phyloP scores from a whole-genome alignment of 2,888 invertebrate genomes.

The Yponomeuta plumbellus region DNA sequence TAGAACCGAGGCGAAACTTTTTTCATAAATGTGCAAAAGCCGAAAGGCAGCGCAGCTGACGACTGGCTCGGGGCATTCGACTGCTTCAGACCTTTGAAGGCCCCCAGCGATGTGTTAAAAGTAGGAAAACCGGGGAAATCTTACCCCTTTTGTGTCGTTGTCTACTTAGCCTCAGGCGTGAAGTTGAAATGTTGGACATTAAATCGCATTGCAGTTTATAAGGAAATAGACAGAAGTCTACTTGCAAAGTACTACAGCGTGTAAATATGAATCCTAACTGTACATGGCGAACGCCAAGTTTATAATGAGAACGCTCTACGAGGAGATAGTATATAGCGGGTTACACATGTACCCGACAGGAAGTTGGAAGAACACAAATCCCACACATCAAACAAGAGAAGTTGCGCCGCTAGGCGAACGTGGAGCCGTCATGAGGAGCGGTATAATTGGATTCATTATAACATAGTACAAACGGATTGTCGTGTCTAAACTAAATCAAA shows the following conservation, averaged over 20 bases:
- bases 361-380: conserved; percentile 14
- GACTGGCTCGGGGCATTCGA: conserved; percentile 55
- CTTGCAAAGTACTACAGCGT: not conserved
- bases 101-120: conserved; percentile 65
- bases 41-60: conserved; percentile 61
- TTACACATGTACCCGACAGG: conserved; percentile 1
- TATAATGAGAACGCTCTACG: not conserved
- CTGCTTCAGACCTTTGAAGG: conserved; percentile 42
- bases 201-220: conserved; percentile 16
- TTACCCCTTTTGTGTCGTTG: conserved; percentile 50
- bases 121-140: conserved; percentile 50
- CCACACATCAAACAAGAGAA: conserved; percentile 14
- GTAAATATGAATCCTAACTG: conserved; percentile 8
- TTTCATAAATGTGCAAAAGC: conserved; percentile 68
- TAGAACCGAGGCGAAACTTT: conserved; percentile 53
- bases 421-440: conserved; percentile 22
- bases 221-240: not conserved
- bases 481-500: conserved; percentile 69
- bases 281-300: conserved; percentile 9
- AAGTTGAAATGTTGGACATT: conserved; percentile 37
- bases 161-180: conserved; percentile 53
- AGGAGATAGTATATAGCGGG: not conserved
- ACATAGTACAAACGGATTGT: conserved; percentile 51
- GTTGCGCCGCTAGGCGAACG: conserved; percentile 17
- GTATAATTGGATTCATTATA: conserved; percentile 55